Evolutionary conservation across 1,140 invertebrate genomes (phyloP).

Genomic region (Platorchestia sp.): DNA sequence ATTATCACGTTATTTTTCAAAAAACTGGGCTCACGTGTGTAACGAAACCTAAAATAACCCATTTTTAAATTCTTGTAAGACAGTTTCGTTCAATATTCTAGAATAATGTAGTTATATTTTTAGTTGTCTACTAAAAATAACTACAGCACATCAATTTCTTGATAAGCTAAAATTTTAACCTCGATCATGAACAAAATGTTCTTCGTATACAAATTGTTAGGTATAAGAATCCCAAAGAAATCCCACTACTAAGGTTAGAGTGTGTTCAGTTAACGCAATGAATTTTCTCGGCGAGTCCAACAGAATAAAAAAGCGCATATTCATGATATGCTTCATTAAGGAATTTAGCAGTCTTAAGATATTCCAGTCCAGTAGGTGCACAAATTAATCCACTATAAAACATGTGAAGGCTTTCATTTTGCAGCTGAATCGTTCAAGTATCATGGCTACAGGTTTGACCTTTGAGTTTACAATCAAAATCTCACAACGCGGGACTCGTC

Average conservation of each 20-base stretch:
- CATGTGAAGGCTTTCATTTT: not conserved
- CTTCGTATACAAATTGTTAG: not conserved
- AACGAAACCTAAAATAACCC: not conserved
- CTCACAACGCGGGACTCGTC: not conserved
- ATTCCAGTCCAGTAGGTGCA: not conserved
- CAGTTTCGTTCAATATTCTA: not conserved
- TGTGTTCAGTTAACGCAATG: not conserved
- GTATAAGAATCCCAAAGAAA: no score
- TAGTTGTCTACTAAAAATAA: not conserved
- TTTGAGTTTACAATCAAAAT: not conserved
- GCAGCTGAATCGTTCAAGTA: not conserved
- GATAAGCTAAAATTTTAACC: not conserved
- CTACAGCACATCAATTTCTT: not conserved
- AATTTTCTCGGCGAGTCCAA: not conserved
- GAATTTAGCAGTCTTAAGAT: not conserved
- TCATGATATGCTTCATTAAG: not conserved
- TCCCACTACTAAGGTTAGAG: not conserved
- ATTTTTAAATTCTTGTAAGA: not conserved
- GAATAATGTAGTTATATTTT: not conserved
- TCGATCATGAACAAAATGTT: not conserved
- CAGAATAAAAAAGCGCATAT: not conserved
- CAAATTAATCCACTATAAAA: not conserved
- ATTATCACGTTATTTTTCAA: no score
- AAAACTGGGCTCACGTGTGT: no score
- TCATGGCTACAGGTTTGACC: not conserved